A percentile compares a stretch with the other conserved stretches of the same genome.
These are phyloP conservation scores for Moxostoma hubbsi DNA, from an alignment of 2,797 vertebrate genomes.

Conservation along the genomic window DNA sequence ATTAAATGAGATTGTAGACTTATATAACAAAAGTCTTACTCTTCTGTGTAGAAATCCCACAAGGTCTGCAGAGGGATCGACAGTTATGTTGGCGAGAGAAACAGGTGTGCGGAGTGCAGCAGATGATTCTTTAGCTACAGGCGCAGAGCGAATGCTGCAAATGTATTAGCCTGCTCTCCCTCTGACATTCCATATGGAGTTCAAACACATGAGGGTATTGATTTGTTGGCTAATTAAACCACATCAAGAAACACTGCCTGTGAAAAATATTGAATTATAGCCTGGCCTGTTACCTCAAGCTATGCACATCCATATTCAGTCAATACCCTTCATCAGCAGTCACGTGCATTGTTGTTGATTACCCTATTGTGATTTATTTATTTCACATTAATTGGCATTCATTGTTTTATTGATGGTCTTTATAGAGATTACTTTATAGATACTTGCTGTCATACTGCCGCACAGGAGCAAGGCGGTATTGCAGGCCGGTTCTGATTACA, in stretches of 20 bases:
- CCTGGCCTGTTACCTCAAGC: slow-evolving; percentile 30
- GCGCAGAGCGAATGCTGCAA: slow-evolving; percentile 22
- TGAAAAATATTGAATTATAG: slow-evolving; percentile 51
- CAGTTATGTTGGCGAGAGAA: slow-evolving; percentile 22
- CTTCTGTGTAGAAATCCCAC: slow-evolving; percentile 22
- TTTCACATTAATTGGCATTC: slow-evolving; percentile 24
- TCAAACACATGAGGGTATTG: slow-evolving; percentile 57
- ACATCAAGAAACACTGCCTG: slow-evolving; percentile 44
- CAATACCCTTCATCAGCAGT: slow-evolving; percentile 32
- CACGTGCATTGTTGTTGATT: slow-evolving; percentile 31
- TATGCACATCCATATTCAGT: slow-evolving; percentile 38
- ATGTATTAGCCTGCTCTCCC: slow-evolving; percentile 43
- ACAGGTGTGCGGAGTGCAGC: slow-evolving; percentile 32
- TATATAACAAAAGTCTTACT: slow-evolving; percentile 22
- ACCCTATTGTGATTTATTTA: slow-evolving; percentile 44
- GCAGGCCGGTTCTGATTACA: slow-evolving; percentile 72
- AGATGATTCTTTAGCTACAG: slow-evolving; percentile 28
- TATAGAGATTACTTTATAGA: neutral
- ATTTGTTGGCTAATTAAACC: slow-evolving; percentile 59
- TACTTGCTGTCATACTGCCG: neutral
- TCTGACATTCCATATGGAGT: slow-evolving; percentile 52
- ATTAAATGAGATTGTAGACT: slow-evolving; percentile 43
- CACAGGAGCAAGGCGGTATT: slow-evolving; percentile 5
- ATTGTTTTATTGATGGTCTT: slow-evolving; percentile 27
- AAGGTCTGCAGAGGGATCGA: slow-evolving; percentile 13